These are phyloP conservation scores for Rallus crepitans DNA, from an alignment of 2,797 vertebrate genomes.

Conservation along the genomic window DNA sequence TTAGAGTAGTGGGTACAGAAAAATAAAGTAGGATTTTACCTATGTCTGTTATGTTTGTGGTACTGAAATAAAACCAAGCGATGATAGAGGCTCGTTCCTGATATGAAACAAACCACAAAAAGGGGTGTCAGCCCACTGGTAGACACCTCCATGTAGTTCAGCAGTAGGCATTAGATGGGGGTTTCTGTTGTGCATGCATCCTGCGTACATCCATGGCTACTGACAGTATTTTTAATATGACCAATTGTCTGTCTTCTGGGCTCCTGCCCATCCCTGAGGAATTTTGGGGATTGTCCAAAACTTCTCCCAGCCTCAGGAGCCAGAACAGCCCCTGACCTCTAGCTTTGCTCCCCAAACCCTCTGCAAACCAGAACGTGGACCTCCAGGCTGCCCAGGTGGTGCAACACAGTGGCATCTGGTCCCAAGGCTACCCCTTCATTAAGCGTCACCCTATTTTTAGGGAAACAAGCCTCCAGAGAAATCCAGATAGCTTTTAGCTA, in stretches of 20 bases:
- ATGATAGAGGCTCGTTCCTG: background rate
- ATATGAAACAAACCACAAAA: background rate
- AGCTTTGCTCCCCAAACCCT: background rate
- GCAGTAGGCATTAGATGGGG: background rate
- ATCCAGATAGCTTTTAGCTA: background rate
- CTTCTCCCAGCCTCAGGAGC: background rate
- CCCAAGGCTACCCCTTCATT: background rate
- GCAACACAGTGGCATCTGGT: background rate
- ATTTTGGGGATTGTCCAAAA: background rate
- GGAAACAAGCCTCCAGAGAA: background rate
- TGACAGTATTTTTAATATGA: background rate
- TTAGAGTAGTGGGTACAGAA: background rate
- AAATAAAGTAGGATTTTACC: background rate
- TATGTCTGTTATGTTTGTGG: slow-evolving; percentile 25
- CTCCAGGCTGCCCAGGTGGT: background rate
- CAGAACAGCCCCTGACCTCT: background rate
- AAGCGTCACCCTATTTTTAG: background rate
- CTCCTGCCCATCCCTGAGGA: background rate
- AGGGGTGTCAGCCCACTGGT: background rate
- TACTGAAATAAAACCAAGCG: slow-evolving; percentile 27
- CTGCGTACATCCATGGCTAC: background rate
- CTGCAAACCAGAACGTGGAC: background rate
- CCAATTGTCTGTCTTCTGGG: background rate
- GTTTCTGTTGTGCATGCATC: background rate
- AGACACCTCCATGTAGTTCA: background rate